Conservation (phyloP, 2,797 vertebrate genomes). For the Amblyraja radiata region DNA sequence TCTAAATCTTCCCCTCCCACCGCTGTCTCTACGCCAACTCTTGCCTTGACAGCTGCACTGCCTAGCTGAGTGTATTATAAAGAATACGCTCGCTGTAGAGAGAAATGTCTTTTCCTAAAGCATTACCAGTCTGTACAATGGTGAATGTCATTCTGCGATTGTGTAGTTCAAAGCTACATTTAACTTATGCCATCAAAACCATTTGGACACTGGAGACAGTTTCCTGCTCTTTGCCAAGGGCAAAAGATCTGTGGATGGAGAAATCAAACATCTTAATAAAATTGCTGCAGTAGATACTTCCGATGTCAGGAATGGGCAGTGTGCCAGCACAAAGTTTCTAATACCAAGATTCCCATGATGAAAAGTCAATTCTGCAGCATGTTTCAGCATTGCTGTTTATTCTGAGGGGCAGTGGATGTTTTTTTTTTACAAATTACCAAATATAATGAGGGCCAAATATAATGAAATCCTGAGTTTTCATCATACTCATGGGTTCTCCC, state of each 20-base stretch:
- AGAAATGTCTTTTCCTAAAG: background rate
- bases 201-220: background rate
- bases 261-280: constrained; percentile 16
- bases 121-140: background rate
- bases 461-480: background rate
- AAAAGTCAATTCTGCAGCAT: background rate
- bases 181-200: constrained; percentile 5
- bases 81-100: no score
- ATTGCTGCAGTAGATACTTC: background rate
- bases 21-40: background rate
- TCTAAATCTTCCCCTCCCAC: background rate
- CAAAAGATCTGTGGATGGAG: background rate
- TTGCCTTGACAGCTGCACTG: background rate
- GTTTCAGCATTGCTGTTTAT: background rate
- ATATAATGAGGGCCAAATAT: background rate
- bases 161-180: background rate
- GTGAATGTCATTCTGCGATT: background rate
- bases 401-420: background rate
- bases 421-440: background rate
- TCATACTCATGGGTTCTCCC: background rate
- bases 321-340: background rate
- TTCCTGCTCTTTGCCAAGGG: background rate
- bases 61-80: background rate
- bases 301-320: background rate
- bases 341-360: background rate